Conservation (phyloP, 2,888 invertebrate species). For the Brenthis daphne region DNA sequence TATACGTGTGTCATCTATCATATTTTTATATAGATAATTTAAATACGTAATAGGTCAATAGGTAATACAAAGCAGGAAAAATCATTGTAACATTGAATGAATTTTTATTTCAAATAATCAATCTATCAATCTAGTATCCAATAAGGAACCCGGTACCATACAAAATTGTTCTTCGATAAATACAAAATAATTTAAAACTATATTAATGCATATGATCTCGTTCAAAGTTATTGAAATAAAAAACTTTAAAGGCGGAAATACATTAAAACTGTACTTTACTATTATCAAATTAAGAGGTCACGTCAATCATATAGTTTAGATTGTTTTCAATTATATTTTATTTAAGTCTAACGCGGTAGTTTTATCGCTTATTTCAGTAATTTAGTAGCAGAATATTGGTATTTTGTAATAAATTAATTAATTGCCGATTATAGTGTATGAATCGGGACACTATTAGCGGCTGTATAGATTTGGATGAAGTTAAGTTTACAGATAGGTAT, state of each 20-base stretch:
- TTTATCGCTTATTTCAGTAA: too few species aligned
- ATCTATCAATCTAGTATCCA: too few species aligned
- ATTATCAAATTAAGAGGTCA: constrained; percentile 19
- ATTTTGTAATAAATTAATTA: too few species aligned
- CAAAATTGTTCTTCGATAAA: constrained; percentile 2
- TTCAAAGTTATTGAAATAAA: constrained; percentile 13
- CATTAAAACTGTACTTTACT: constrained; percentile 9
- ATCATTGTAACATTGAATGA: neutral
- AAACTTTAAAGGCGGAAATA: constrained; percentile 22
- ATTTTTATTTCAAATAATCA: too few species aligned
- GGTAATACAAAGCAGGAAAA: neutral
- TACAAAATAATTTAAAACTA: constrained; percentile 10
- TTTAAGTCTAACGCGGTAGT: neutral
- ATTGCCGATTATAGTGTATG: too few species aligned
- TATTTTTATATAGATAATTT: too few species aligned
- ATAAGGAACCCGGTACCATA: constrained; percentile 13
- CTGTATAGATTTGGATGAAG: too few species aligned
- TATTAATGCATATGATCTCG: constrained; percentile 16
- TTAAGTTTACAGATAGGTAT: too few species aligned
- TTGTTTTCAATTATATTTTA: neutral
- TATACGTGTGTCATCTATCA: too few species aligned
- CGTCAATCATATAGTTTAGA: neutral
- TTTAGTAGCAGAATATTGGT: too few species aligned
- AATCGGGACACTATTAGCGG: too few species aligned
- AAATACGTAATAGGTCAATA: too few species aligned